Evolutionary conservation across 2,113 vertebrate species (phyloP), one percentile per base, ranked within the genome.

Genomic region (Helogale parvula): DNA sequence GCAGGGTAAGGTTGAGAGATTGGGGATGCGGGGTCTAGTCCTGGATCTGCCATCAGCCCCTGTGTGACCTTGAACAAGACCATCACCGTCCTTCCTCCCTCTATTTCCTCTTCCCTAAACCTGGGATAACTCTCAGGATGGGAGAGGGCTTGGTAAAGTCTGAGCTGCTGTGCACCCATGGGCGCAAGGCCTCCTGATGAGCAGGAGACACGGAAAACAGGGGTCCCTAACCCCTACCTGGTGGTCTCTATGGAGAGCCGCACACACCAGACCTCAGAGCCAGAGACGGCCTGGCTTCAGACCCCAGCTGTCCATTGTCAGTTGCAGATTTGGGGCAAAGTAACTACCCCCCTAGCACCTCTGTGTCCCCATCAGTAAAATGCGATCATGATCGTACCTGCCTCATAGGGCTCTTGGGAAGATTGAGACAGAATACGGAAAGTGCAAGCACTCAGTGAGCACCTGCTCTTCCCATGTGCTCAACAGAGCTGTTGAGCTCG

Each of bases 61-160:
- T 25, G 11, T 0, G 14, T 52, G 84, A 82, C 83, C 90, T 76
- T 72, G 71, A 91, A 10, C n/a, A 9, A 31, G 65, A 66, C 33
- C 65, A 4, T 5, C 5, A 11, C 81, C 9, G 2, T 14, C 41
- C 50, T 13, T 25, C 65, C 31, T 41, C 72, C 85, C 25, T n/a
- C 1, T 0, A 3, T 35, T 14, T 71, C 74, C 86, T 57, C 71
- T 66, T 50, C 63, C 54, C 11, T n/a, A 2, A 29, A n/a, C 1
- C 0, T 0, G 14, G 77, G 65, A 14, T 1, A 2, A 4, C 0
- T 6, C 35, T 19, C 57, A 12, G 38, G 47, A 68, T 2, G 11
- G 60, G 66, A 94, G 15, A 25, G 38, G 13, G 23, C 93, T 83
- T 6, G 14, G 57, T 35, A 16, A 25, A 5, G 74, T 14, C 14